phyloP scores from a whole-genome alignment of 1,140 invertebrate species.

The Ruditapes philippinarum region DNA sequence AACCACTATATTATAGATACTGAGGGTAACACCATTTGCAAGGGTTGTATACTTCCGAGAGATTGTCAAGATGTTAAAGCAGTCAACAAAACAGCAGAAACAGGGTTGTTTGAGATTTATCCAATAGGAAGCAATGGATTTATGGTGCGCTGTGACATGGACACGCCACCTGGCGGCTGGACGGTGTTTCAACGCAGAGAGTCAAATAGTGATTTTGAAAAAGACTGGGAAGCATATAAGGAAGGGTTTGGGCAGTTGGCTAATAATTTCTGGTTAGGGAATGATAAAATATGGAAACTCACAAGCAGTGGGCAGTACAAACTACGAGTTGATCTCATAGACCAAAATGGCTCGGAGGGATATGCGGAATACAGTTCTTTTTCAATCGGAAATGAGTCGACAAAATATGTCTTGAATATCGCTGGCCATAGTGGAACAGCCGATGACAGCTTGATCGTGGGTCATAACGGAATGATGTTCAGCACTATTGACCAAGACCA shows the following conservation, averaged over 20 bases:
- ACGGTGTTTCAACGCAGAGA: constrained; percentile 93
- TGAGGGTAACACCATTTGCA: not conserved
- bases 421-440: not conserved
- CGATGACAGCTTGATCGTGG: not conserved
- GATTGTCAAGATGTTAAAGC: not conserved
- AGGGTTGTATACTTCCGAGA: not conserved
- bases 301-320: constrained; percentile 87
- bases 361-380: constrained; percentile 5
- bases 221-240: constrained; percentile 93
- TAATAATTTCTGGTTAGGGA: constrained; percentile 34
- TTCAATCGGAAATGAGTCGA: not conserved
- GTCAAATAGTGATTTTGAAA: constrained; percentile 95
- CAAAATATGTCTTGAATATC: not conserved
- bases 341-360: not conserved
- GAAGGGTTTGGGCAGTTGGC: constrained; percentile 87
- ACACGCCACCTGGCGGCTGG: constrained; percentile 93
- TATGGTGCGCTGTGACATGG: not conserved
- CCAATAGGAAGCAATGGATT: not conserved
- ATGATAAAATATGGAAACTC: constrained; percentile 8
- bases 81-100: not conserved
- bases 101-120: not conserved
- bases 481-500: constrained; percentile 5
- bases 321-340: constrained; percentile 25
- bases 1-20: not conserved
- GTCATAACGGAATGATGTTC: not conserved